Evolutionary conservation across 2,888 invertebrate species (phyloP).

Genomic region (Aelia acuminata): DNA sequence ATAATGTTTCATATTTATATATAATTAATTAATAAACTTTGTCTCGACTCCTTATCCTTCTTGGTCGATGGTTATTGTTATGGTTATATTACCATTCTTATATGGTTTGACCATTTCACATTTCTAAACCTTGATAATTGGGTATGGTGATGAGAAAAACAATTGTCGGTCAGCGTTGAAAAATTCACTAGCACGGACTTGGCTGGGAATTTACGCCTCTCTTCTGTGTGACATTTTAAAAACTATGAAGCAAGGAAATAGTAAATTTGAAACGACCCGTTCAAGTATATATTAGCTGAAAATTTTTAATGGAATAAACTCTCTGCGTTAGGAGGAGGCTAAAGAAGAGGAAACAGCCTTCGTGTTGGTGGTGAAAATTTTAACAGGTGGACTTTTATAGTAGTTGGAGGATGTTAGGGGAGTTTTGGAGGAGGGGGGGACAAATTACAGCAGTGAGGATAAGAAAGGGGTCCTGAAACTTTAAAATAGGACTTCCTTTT

Average conservation of each 20-base stretch:
- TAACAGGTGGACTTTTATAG: slow-evolving; percentile 23
- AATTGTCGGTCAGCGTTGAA: too few relatives aligned
- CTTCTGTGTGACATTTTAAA: too few relatives aligned
- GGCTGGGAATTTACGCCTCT: too few relatives aligned
- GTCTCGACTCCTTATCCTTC: too few relatives aligned
- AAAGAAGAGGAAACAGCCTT: not conserved
- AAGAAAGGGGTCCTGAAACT: not conserved
- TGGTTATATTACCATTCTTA: too few relatives aligned
- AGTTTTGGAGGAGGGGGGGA: not conserved
- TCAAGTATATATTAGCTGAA: not conserved
- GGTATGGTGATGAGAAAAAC: too few relatives aligned
- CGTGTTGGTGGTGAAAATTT: slow-evolving; percentile 11
- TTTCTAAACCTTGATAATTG: too few relatives aligned
- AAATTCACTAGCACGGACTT: too few relatives aligned
- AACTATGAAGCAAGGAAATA: too few relatives aligned
- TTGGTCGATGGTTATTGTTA: too few relatives aligned
- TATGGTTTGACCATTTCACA: too few relatives aligned
- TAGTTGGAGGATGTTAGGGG: not conserved
- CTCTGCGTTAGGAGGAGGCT: not conserved
- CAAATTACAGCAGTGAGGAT: slow-evolving; percentile 8
- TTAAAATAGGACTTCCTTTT: slow-evolving; percentile 22
- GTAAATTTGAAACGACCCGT: not conserved
- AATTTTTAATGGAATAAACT: not conserved
- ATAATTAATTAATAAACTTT: not conserved
- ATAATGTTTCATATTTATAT: not conserved